These are phyloP conservation scores for Silurus aristotelis DNA, from an alignment of 2,797 vertebrate genomes.

Conservation along the genomic window DNA sequence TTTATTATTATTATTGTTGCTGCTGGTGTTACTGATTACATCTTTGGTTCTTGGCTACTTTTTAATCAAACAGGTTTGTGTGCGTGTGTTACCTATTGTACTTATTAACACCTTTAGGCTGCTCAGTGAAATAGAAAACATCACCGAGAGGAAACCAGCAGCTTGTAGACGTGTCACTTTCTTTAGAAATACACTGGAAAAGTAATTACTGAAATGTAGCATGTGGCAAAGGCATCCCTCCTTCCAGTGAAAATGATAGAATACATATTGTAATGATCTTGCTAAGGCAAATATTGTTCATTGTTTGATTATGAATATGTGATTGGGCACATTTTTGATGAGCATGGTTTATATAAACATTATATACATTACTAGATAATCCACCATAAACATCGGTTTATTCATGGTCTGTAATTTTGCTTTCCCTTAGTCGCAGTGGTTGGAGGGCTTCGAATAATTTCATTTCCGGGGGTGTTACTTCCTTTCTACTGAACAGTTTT, in stretches of 20 bases:
- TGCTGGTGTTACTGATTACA: not conserved
- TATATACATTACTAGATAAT: no score
- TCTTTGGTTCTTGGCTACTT: not conserved
- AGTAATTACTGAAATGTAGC: not conserved
- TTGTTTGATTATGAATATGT: not conserved
- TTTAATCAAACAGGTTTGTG: not conserved
- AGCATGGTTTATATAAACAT: not conserved
- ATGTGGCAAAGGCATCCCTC: not conserved
- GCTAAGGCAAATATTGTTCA: not conserved
- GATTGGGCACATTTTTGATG: not conserved
- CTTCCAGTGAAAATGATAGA: not conserved
- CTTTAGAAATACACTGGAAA: not conserved
- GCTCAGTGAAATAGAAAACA: not conserved
- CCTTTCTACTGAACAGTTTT: not conserved
- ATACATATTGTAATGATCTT: not conserved
- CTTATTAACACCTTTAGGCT: not conserved
- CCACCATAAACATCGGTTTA: not conserved
- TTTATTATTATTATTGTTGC: no score
- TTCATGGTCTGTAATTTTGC: not conserved
- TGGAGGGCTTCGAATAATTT: not conserved
- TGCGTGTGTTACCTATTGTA: not conserved
- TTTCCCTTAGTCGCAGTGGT: not conserved
- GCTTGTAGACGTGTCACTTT: not conserved
- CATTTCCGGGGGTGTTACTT: slow-evolving; percentile 3
- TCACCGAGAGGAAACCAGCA: not conserved